These are phyloP conservation scores for Capitulum mitella DNA, from an alignment of 2,888 invertebrate species.

Conservation along the genomic window DNA sequence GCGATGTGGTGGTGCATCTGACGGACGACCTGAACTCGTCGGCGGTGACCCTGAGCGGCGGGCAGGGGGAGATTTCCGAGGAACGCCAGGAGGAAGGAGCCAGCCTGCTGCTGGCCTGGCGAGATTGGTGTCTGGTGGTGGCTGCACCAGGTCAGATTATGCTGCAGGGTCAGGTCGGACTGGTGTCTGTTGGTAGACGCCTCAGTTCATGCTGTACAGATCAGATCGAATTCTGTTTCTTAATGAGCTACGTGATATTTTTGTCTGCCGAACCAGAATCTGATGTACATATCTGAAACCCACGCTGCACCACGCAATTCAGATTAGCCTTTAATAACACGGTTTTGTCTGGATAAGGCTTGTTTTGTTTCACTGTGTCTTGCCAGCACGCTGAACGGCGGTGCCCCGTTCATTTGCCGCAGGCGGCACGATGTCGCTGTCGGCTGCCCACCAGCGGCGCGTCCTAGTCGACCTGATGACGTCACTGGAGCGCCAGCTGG, in stretches of 20 bases:
- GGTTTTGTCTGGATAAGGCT: no score
- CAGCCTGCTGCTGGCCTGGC: slow-evolving; percentile 11
- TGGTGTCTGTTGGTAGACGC: neutral
- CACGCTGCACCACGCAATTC: no score
- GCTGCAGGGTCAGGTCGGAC: neutral
- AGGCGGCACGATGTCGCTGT: neutral
- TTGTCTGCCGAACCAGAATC: no score
- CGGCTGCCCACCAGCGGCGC: neutral
- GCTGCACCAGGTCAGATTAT: neutral
- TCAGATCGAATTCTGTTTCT: no score
- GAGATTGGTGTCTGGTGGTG: neutral
- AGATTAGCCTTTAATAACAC: no score
- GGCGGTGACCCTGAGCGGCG: neutral
- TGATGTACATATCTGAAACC: no score
- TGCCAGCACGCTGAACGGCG: no score
- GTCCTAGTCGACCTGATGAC: neutral
- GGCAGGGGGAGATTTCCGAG: neutral
- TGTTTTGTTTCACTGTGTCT: no score
- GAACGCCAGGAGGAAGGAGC: neutral
- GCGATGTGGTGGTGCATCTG: neutral
- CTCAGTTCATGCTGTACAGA: neutral
- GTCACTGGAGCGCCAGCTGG: neutral
- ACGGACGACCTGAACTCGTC: neutral
- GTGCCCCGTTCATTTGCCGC: no score
- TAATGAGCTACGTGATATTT: no score